Evolutionary conservation across 2,888 invertebrate genomes (phyloP).

Genomic region (Rotaria socialis): DNA sequence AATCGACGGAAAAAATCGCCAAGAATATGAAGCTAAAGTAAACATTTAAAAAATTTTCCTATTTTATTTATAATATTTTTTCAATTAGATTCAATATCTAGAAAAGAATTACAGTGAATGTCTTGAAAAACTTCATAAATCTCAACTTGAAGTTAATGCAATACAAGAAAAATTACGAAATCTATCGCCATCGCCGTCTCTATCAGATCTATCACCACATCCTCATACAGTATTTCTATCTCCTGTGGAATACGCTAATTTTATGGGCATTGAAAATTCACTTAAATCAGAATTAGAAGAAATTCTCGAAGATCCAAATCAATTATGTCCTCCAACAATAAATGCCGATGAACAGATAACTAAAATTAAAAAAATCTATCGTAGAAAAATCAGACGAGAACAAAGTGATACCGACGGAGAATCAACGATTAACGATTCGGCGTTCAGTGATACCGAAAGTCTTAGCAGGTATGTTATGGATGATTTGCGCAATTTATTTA

Average conservation of each 20-base stretch:
- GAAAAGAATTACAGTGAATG: constrained; percentile 12
- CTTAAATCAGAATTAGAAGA: constrained; percentile 30
- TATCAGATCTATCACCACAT: not conserved
- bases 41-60: not conserved
- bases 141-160: not conserved
- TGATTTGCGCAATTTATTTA: not conserved
- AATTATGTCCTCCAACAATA: not conserved
- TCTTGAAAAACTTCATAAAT: constrained; percentile 9
- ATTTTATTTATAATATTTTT: not conserved
- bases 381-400: not conserved
- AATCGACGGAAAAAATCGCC: not conserved
- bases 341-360: not conserved
- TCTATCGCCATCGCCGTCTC: not conserved
- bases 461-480: not conserved
- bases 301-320: constrained; percentile 8
- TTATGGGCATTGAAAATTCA: constrained; percentile 20
- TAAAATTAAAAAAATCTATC: not conserved
- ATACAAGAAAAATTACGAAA: constrained; percentile 6
- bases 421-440: constrained; percentile 11
- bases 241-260: constrained; percentile 11
- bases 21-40: constrained; percentile 22
- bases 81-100: constrained; percentile 2
- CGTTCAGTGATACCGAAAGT: constrained; percentile 19
- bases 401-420: constrained; percentile 32
- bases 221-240: constrained; percentile 9